These are phyloP conservation scores for Caenorhabditis sp. DNA, from an alignment of 2,888 invertebrate species.

Conservation along the genomic window DNA sequence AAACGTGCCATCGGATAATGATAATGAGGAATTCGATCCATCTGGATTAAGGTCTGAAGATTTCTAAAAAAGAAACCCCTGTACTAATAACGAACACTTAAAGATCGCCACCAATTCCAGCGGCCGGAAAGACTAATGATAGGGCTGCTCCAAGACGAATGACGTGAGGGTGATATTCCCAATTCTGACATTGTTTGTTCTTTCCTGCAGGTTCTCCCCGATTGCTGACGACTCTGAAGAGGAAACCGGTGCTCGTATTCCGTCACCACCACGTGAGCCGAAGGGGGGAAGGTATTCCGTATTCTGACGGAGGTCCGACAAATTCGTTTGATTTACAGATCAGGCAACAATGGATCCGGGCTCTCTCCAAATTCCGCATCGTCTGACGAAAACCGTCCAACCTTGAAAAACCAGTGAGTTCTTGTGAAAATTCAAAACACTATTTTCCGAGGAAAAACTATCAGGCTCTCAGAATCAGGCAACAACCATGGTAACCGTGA, in stretches of 20 bases:
- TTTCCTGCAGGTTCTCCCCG: conserved; percentile 68
- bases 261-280: conserved; percentile 65
- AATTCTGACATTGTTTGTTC: conserved; percentile 42
- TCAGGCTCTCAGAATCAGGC: not conserved
- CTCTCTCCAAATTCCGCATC: not conserved
- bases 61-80: conserved; percentile 37
- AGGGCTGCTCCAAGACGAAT: conserved; percentile 39
- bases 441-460: not conserved
- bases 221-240: conserved; percentile 70
- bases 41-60: conserved; percentile 44
- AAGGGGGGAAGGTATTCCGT: conserved; percentile 35
- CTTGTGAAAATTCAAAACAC: no score
- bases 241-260: conserved; percentile 56
- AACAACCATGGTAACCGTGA: not conserved
- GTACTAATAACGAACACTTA: conserved; percentile 41
- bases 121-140: conserved; percentile 23
- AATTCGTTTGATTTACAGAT: conserved; percentile 31
- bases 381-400: conserved; percentile 12
- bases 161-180: conserved; percentile 35
- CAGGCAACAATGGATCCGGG: conserved; percentile 10
- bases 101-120: conserved; percentile 62
- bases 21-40: conserved; percentile 55
- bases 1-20: conserved; percentile 26
- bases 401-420: conserved; percentile 50
- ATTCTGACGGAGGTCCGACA: conserved; percentile 29